These are phyloP conservation scores for Nebria brevicollis DNA, from an alignment of 2,888 invertebrate genomes.

Conservation along the genomic window DNA sequence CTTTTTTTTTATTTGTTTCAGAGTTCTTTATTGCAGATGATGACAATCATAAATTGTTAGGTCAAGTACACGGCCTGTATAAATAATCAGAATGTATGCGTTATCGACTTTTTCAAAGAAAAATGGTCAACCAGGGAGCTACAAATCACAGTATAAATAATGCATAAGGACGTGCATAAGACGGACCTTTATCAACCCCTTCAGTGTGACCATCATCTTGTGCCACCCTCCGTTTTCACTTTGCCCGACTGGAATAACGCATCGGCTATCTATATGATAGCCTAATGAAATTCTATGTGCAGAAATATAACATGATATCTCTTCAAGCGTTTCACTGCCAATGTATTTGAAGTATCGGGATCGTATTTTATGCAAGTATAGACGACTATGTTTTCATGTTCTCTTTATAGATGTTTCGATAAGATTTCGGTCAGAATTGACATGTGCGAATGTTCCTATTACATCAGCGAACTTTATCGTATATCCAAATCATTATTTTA, in stretches of 20 bases:
- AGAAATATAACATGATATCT: conserved; percentile 6
- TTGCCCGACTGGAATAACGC: conserved; percentile 3
- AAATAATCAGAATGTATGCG: conserved; percentile 31
- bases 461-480: background rate
- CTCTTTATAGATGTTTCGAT: background rate
- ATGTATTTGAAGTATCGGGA: background rate
- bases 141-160: conserved; percentile 44
- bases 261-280: conserved; percentile 57
- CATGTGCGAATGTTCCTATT: background rate
- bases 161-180: conserved; percentile 41
- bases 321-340: background rate
- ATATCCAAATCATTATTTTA: background rate
- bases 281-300: conserved; percentile 61
- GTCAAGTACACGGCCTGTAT: conserved; percentile 29
- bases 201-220: conserved; percentile 15
- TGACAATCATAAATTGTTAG: conserved; percentile 39
- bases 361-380: conserved; percentile 4
- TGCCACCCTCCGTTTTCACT: conserved; percentile 8
- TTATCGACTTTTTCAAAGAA: conserved; percentile 35
- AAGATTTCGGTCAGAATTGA: conserved; percentile 9
- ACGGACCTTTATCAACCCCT: conserved; percentile 44
- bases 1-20: no score
- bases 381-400: background rate
- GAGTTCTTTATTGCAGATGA: conserved; percentile 27
- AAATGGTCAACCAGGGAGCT: conserved; percentile 43